Percentiles rank a stretch among this genome's conserved stretches.
Conservation (phyloP, 2,113 vertebrate species). For the Datnioides undecimradiatus region DNA sequence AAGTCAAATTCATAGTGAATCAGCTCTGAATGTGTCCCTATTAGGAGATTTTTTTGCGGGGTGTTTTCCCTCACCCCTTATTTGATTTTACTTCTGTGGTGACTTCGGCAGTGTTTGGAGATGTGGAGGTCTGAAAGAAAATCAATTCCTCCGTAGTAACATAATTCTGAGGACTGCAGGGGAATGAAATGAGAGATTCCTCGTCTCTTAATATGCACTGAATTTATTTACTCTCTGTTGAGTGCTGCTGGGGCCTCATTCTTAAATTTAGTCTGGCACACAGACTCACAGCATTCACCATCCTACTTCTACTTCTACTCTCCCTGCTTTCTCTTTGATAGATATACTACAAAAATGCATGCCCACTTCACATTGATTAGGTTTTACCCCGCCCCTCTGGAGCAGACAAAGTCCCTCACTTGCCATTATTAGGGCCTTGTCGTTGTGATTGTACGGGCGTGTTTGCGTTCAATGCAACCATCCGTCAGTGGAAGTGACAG, state of each 20-base stretch:
- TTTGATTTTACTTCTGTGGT: slow-evolving; percentile 48
- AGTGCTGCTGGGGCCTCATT: background rate
- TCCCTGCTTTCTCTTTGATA: background rate
- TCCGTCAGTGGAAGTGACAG: slow-evolving; percentile 64
- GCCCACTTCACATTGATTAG: slow-evolving; percentile 50
- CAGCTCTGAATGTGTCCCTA: slow-evolving; percentile 22
- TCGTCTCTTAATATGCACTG: slow-evolving; percentile 31
- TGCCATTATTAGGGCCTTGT: slow-evolving; percentile 11
- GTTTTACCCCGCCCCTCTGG: background rate
- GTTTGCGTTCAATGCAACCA: slow-evolving; percentile 48
- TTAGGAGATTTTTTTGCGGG: slow-evolving; percentile 31
- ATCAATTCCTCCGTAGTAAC: slow-evolving; percentile 47
- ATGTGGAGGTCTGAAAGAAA: slow-evolving; percentile 36
- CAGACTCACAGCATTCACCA: slow-evolving; percentile 6
- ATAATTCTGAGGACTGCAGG: slow-evolving; percentile 27
- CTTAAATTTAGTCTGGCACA: slow-evolving; percentile 2
- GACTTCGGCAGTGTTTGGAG: slow-evolving; percentile 40
- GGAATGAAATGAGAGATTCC: slow-evolving; percentile 37
- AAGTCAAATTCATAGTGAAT: slow-evolving; percentile 18
- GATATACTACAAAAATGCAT: slow-evolving; percentile 4
- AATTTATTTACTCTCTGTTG: slow-evolving; percentile 31
- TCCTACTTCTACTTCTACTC: background rate
- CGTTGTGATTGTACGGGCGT: slow-evolving; percentile 4
- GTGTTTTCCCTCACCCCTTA: background rate
- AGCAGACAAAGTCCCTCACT: background rate